phyloP scores from a whole-genome alignment of 2,113 vertebrate species.

The Natator depressus region DNA sequence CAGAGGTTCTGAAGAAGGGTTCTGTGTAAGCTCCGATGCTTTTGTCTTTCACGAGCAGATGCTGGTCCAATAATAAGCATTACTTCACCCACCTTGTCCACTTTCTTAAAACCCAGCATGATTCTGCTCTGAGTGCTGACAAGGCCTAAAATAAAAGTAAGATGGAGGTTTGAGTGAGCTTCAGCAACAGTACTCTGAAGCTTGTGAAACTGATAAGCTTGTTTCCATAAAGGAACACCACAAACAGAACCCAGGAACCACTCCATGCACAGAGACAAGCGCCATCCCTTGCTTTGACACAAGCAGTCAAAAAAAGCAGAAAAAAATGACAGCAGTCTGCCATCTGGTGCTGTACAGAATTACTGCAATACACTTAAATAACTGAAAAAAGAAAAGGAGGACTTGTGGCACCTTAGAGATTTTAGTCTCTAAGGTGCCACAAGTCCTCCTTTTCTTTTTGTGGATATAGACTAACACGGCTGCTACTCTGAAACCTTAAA shows the following conservation, averaged over 20 bases:
- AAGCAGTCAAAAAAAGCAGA: not conserved
- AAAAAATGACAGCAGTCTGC: constrained; percentile 49
- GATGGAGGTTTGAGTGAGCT: not conserved
- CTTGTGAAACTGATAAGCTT: not conserved
- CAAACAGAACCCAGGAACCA: not conserved
- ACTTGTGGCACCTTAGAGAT: too few relatives aligned
- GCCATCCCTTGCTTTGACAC: not conserved
- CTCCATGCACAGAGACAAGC: not conserved
- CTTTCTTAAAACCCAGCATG: not conserved
- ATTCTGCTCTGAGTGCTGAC: not conserved
- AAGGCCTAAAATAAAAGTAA: not conserved
- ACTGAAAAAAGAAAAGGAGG: too few relatives aligned
- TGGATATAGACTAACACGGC: too few relatives aligned
- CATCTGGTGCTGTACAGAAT: constrained; percentile 60
- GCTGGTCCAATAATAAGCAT: not conserved
- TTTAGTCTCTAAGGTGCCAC: too few relatives aligned
- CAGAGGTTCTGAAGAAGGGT: not conserved
- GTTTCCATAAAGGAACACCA: not conserved
- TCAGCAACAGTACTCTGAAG: not conserved
- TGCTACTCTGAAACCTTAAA: not conserved
- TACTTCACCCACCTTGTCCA: not conserved
- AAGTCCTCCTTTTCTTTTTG: too few relatives aligned
- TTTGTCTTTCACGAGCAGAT: not conserved
- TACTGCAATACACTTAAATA: not conserved
- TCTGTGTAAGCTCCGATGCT: not conserved